These are phyloP conservation scores for Tenthredo distinguenda DNA, from an alignment of 2,888 invertebrate genomes.

Conservation along the genomic window DNA sequence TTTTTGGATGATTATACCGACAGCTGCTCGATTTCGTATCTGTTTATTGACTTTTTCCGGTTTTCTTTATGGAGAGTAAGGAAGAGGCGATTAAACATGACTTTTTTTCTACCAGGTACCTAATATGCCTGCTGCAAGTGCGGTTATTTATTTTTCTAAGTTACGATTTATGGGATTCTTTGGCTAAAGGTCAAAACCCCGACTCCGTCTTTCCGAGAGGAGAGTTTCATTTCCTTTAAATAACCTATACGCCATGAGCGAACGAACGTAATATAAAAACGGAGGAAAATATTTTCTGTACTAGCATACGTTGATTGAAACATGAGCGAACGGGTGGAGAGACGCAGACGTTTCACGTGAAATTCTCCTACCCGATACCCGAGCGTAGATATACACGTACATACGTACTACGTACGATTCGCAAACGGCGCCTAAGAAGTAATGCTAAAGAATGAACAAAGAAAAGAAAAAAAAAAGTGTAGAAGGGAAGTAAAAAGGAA, in stretches of 20 bases:
- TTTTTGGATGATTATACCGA: too few relatives aligned
- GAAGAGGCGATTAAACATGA: background rate
- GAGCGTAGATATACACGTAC: background rate
- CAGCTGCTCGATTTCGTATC: background rate
- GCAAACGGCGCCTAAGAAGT: slow-evolving; percentile 18
- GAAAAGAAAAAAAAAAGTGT: background rate
- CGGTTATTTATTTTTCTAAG: background rate
- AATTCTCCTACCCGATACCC: background rate
- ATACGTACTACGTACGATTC: background rate
- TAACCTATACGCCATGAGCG: background rate
- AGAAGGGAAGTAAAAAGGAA: background rate
- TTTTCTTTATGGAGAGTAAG: background rate
- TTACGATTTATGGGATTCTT: background rate
- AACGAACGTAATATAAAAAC: background rate
- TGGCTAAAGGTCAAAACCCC: background rate
- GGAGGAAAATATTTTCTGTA: slow-evolving; percentile 4
- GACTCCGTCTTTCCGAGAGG: background rate
- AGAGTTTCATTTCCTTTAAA: slow-evolving; percentile 1
- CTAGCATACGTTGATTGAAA: slow-evolving; percentile 30
- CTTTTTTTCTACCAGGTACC: background rate
- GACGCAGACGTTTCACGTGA: background rate
- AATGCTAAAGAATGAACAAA: slow-evolving; percentile 10
- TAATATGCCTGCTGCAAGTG: background rate
- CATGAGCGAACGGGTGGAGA: background rate
- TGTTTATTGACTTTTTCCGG: background rate